Percentiles rank a stretch among this genome's conserved stretches.
These are phyloP conservation scores for Pelvicachromis taeniatus DNA, from an alignment of 2,113 vertebrate species.

Conservation along the genomic window DNA sequence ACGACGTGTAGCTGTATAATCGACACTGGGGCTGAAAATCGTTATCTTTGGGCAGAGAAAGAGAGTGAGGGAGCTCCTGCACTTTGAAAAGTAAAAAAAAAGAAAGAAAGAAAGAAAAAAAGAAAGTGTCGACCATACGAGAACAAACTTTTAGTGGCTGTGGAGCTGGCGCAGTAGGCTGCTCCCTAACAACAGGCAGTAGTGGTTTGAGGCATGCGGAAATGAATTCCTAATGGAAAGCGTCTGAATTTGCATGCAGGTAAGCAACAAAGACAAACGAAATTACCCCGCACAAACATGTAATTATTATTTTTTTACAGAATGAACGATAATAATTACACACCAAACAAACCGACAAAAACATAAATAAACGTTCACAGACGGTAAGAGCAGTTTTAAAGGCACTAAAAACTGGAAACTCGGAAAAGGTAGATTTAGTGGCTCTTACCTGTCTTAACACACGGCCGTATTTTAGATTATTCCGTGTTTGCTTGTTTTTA, in stretches of 20 bases:
- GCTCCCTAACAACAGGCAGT: not conserved
- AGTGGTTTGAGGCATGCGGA: constrained; percentile 46
- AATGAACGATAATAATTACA: rapidly evolving
- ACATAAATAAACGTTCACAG: not conserved
- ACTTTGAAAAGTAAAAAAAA: not conserved
- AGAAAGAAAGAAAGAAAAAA: not conserved
- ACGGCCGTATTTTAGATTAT: not conserved
- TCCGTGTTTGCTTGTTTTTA: not conserved
- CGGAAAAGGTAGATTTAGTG: not conserved
- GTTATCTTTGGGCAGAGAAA: not conserved
- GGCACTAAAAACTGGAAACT: not conserved
- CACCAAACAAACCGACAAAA: not conserved
- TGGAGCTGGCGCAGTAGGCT: not conserved
- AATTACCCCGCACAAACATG: not conserved
- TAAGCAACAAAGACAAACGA: not conserved
- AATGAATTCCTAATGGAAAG: constrained; percentile 25
- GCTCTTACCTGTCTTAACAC: constrained; percentile 48
- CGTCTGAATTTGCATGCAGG: not conserved
- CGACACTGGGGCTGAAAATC: not conserved
- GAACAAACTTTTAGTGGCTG: not conserved
- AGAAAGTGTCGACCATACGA: not conserved
- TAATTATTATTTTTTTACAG: rapidly evolving
- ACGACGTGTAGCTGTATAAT: not conserved
- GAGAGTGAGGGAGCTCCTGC: not conserved
- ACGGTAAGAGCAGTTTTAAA: not conserved